phyloP scores from a whole-genome alignment of 1,140 invertebrate genomes.

The Drosophila orena region DNA sequence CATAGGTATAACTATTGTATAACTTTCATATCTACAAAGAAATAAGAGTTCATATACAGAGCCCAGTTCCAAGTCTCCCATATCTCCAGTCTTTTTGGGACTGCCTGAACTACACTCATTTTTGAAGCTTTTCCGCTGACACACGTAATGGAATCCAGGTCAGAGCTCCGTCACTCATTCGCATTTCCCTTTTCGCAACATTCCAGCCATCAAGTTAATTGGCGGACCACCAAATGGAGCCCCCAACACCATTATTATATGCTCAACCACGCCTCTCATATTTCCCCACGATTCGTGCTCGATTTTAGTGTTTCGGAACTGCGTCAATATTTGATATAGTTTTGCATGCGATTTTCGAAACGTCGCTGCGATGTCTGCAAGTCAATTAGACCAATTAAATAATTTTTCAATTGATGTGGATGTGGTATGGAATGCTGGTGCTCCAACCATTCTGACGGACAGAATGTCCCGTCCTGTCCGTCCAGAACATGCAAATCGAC shows the following conservation, averaged over 20 bases:
- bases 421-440: constrained; percentile 5
- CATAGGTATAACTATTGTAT: too few relatives aligned
- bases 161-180: constrained; percentile 31
- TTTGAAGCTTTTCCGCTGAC: not conserved
- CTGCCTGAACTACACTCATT: constrained; percentile 9
- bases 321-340: constrained; percentile 44
- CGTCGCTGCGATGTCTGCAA: constrained; percentile 38
- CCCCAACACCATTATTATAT: too few relatives aligned
- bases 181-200: constrained; percentile 37
- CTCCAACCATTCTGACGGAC: constrained; percentile 8
- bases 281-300: constrained; percentile 4
- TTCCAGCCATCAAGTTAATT: constrained; percentile 42
- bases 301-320: constrained; percentile 19
- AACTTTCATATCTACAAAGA: too few relatives aligned
- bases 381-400: constrained; percentile 62
- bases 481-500: constrained; percentile 44
- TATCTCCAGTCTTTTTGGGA: not conserved
- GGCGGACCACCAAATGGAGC: constrained; percentile 3
- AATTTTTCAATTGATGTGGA: constrained; percentile 43
- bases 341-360: constrained; percentile 33
- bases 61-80: not conserved
- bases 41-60: too few relatives aligned
- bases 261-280: not conserved
- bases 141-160: constrained; percentile 26
- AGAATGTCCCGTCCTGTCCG: not conserved